These are phyloP conservation scores for Saccostrea echinata DNA, from an alignment of 1,140 invertebrate species.

Conservation along the genomic window DNA sequence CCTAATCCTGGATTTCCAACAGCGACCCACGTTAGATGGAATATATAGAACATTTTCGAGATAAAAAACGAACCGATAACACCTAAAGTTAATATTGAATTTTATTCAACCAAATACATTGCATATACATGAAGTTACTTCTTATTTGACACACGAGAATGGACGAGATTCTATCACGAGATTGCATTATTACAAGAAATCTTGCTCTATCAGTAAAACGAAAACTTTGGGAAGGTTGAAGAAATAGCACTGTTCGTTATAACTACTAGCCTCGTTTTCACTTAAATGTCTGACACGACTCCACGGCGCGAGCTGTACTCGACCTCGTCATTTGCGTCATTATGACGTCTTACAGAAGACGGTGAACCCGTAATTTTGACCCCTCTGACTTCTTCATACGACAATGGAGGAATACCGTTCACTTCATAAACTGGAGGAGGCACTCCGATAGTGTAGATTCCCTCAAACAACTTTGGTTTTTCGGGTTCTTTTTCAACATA, in stretches of 20 bases:
- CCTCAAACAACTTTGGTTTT: conserved; percentile 58
- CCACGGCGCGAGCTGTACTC: conserved; percentile 44
- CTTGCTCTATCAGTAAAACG: conserved; percentile 4
- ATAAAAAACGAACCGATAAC: too few species aligned
- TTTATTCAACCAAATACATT: conserved; percentile 28
- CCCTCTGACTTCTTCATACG: conserved; percentile 62
- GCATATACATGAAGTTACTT: conserved; percentile 12
- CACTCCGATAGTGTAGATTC: conserved; percentile 57
- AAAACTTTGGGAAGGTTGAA: conserved; percentile 28
- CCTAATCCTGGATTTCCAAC: too few species aligned
- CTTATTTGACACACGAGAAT: conserved; percentile 21
- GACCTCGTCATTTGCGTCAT: conserved; percentile 40
- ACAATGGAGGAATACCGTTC: conserved; percentile 61
- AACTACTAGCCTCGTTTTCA: neutral
- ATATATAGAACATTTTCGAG: too few species aligned
- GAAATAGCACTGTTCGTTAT: conserved; percentile 1
- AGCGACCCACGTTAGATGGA: too few species aligned
- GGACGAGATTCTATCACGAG: conserved; percentile 30
- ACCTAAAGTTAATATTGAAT: neutral
- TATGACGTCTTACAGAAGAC: conserved; percentile 51
- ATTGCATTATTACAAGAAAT: conserved; percentile 23
- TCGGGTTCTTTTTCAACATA: conserved; percentile 56
- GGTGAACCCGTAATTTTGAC: conserved; percentile 57
- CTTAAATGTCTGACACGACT: conserved; percentile 54
- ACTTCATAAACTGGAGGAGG: conserved; percentile 61